Evolutionary conservation across 2,113 vertebrate species (phyloP), one percentile per base, ranked within the genome.

Genomic region (Dicerorhinus sumatrensis): DNA sequence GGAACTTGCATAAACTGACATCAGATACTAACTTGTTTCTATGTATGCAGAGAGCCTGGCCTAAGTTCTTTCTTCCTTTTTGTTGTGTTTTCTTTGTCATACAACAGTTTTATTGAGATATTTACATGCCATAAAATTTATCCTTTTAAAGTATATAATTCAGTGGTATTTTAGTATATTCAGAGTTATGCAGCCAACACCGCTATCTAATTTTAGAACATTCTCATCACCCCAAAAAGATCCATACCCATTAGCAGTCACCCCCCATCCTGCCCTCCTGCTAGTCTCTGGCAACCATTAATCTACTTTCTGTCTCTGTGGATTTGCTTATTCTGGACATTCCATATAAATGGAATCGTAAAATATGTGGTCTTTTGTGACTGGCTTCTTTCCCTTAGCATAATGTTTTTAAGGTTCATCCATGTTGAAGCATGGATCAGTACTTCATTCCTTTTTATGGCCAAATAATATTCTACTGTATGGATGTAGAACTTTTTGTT

Each of bases 151-250:
- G 14, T 79, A 67, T 12, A 73, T 6, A 80, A 60, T 54, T 91
- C 65, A 72, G 39, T 85, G 65, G 10, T 70, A 79, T 82, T 69
- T 86, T 80, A 82, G 58, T 48, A 79, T 54, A 89, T 25, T 89
- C 29, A 16, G 25, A 90, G 48, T 31, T 39, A n/a, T 16, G 6
- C n/a, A 75, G 75, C 60, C 58, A 69, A 63, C 20, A 62, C 48
- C n/a, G 89, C 60, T 76, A 58, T 76, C n/a, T 95, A 46, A 88
- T 69, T 87, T 91, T 51, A 77, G 33, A 88, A 83, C 39, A 63
- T 17, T 51, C 31, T 83, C 6, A 84, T 46, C 58, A 89, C 18
- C 29, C 29, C 42, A 7, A 14, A 77, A 46, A 92, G 89, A 75
- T 9, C 25, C 33, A 62, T 46, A 81, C 13, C 25, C 31, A 20